Base-by-base conservation (phyloP, 2,113 vertebrate species). In the Agelaius tricolor region DNA sequence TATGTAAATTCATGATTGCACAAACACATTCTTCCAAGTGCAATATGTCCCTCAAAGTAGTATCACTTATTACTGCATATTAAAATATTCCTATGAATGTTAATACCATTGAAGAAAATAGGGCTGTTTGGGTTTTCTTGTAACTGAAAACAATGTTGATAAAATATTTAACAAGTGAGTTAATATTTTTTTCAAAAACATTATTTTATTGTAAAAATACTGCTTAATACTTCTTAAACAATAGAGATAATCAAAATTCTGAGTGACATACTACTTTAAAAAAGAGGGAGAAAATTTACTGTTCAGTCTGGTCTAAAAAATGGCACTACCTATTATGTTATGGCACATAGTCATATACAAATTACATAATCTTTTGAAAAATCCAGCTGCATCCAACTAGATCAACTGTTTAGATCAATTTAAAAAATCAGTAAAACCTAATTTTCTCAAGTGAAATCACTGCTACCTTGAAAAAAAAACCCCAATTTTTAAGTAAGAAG, bases 21-120 rank as follows among this genome's bases (percentile, higher is more conserved):
- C 14, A 57, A 89, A 77, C 12, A n/a, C 7, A 77, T 52, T 75
- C 35, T 71, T 94, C 35, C 19, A 69, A 71, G 35, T 39, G 22
- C 51, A 78, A 35, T 94, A 79, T 81, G 67, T 73, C 59, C 66
- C 89, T 97, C 85, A 79, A 85, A 86, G 44, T 51, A 91, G 77
- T 80, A 39, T 13, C 51, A 55, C 51, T 97, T 92, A 86, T 93
- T 94, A 96, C 66, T 31, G 26, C 68, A 82, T 71, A 58, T 83
- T 68, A 47, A 96, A 96, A 96, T 93, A 97, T 51, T 82, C 76
- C 72, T 67, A 39, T 85, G 88, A 96, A 95, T 93, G 86, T 93
- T 95, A 93, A 91, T 85, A 55, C 27, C 33, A 58, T 91, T 91
- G 83, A 91, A 47, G 84, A 67, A 87, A 96, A 97, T 88, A 85